Evolutionary conservation across 2,113 vertebrate species (phyloP).

Genomic region (Oncorhynchus masou): DNA sequence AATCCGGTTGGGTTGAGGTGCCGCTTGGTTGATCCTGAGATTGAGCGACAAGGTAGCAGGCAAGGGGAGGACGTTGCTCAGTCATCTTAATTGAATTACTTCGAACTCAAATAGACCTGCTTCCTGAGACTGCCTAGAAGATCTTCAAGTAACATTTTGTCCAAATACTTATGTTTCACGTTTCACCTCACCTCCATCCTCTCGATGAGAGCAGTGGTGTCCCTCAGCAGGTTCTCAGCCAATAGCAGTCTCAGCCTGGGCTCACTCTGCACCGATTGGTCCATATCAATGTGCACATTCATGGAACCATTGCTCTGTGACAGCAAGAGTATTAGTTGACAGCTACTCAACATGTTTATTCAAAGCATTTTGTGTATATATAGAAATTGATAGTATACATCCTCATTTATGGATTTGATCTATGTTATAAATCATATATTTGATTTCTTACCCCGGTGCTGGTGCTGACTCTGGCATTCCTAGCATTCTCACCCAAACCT

Average conservation of each 20-base stretch:
- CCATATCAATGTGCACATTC: slow-evolving; percentile 90
- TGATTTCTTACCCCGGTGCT: slow-evolving; percentile 71
- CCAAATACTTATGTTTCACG: no score
- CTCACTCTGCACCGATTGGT: slow-evolving; percentile 83
- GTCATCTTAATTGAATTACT: neutral
- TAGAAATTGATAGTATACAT: neutral
- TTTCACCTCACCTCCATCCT: slow-evolving; percentile 79
- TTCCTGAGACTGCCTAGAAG: no score
- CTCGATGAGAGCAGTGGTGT: slow-evolving; percentile 80
- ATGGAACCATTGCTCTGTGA: slow-evolving; percentile 81
- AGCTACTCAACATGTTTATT: neutral
- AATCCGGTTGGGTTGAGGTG: slow-evolving; percentile 56
- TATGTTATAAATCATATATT: neutral
- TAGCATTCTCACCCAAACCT: slow-evolving; percentile 73
- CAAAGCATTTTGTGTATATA: neutral
- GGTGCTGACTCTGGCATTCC: slow-evolving; percentile 74
- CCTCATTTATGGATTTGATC: no score
- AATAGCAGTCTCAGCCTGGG: slow-evolving; percentile 85
- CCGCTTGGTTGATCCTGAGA: slow-evolving; percentile 60
- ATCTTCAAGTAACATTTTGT: no score
- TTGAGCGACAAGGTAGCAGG: neutral
- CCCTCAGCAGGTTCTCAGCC: slow-evolving; percentile 87
- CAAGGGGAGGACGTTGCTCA: neutral
- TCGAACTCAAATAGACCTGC: neutral
- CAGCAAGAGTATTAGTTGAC: neutral